These are phyloP conservation scores for Crocallis elinguaria DNA, from an alignment of 2,888 invertebrate genomes.

Conservation along the genomic window DNA sequence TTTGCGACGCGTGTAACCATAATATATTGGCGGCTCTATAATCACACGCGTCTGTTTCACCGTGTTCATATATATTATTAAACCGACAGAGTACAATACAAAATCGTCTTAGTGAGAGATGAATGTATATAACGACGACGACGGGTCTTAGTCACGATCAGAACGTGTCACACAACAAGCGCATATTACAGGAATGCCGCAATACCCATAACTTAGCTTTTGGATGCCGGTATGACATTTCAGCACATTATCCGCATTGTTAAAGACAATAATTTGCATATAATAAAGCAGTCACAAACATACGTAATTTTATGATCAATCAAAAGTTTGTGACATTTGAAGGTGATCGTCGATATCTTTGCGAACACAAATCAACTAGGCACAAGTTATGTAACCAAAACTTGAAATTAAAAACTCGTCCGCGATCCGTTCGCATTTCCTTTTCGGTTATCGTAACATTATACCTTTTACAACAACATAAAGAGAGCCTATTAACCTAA, in stretches of 20 bases:
- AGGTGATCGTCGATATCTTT: slow-evolving; percentile 3
- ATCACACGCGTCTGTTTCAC: slow-evolving; percentile 26
- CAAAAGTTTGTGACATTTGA: slow-evolving; percentile 6
- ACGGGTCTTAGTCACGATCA: slow-evolving; percentile 13
- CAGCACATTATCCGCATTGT: slow-evolving; percentile 25
- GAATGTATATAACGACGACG: slow-evolving; percentile 28
- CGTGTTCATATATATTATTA: slow-evolving; percentile 46
- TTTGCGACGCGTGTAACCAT: not conserved
- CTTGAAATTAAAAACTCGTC: not conserved
- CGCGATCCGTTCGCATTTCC: slow-evolving; percentile 10
- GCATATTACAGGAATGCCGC: slow-evolving; percentile 17
- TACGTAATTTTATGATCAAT: slow-evolving; percentile 13
- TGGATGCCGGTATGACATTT: slow-evolving; percentile 25
- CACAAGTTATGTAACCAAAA: not conserved
- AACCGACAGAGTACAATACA: slow-evolving; percentile 38
- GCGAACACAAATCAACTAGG: not conserved
- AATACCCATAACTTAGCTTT: slow-evolving; percentile 24
- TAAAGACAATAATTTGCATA: slow-evolving; percentile 7
- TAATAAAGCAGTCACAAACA: not conserved
- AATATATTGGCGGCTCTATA: slow-evolving; percentile 4
- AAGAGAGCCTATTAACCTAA: slow-evolving; percentile 31
- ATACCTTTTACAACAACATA: slow-evolving; percentile 31
- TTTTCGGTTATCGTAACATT: slow-evolving; percentile 14
- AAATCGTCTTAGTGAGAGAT: slow-evolving; percentile 49
- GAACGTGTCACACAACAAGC: slow-evolving; percentile 13